Percentiles rank a stretch among this genome's conserved stretches.
Conservation (phyloP, 2,888 invertebrate species). For the Pristionchus exspectatus region DNA sequence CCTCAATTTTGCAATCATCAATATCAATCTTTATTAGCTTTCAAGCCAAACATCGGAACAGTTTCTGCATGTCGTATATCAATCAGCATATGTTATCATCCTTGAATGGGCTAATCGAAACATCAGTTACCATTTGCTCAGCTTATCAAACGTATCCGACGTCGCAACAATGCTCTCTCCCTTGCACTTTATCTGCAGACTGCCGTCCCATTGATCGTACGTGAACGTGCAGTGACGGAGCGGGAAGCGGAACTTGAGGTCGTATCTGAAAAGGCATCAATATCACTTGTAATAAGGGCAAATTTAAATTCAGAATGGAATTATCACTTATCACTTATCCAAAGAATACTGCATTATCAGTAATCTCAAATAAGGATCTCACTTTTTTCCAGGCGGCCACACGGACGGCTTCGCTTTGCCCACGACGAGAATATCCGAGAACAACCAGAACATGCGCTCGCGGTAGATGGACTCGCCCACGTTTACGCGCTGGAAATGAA, state of each 20-base stretch:
- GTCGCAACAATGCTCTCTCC: conserved; percentile 35
- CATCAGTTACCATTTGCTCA: conserved; percentile 22
- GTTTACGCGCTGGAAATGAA: conserved; percentile 34
- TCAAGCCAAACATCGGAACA: no score
- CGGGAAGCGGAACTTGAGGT: conserved; percentile 52
- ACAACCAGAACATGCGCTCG: conserved; percentile 52
- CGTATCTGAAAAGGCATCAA: conserved; percentile 53
- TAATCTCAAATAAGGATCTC: not conserved
- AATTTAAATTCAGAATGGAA: no score
- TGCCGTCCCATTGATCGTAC: conserved; percentile 55
- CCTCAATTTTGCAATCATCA: conserved; percentile 37
- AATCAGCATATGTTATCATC: no score
- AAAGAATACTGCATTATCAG: no score
- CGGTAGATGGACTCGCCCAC: conserved; percentile 54
- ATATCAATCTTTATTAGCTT: no score
- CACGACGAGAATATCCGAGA: conserved; percentile 55
- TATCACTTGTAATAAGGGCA: no score
- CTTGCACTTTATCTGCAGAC: conserved; percentile 55
- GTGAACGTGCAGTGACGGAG: conserved; percentile 44
- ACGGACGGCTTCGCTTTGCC: conserved; percentile 52
- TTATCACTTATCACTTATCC: no score
- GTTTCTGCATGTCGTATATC: no score
- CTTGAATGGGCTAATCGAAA: no score
- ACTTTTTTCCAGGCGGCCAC: conserved; percentile 43
- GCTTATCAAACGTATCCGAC: conserved; percentile 49